Conservation (phyloP, 2,888 invertebrate species). For the Dione vanillae region DNA sequence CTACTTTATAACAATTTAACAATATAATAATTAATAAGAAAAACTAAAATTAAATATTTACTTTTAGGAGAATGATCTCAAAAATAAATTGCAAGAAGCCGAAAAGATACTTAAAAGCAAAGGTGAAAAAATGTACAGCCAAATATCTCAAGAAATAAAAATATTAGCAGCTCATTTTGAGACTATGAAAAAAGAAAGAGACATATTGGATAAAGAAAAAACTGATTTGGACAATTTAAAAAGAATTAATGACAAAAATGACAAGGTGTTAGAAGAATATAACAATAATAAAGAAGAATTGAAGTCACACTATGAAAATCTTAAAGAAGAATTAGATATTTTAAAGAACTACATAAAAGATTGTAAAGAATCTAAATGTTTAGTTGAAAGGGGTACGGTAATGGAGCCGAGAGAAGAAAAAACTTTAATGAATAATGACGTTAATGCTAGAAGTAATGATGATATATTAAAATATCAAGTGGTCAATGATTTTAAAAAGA, state of each 20-base stretch:
- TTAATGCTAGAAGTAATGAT: constrained; percentile 49
- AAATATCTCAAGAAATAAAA: constrained; percentile 66
- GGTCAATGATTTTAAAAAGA: constrained; percentile 74
- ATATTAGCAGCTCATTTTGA: constrained; percentile 63
- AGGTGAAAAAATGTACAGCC: constrained; percentile 69
- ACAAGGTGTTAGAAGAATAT: constrained; percentile 33
- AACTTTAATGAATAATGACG: constrained; percentile 61
- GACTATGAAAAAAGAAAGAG: constrained; percentile 65
- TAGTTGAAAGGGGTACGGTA: constrained; percentile 60
- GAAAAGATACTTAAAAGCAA: constrained; percentile 61
- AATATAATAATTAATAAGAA: no score
- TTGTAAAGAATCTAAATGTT: constrained; percentile 55
- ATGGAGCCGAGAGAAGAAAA: constrained; percentile 54
- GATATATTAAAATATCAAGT: constrained; percentile 57
- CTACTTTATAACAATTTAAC: no score
- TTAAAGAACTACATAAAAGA: constrained; percentile 63
- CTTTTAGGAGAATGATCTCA: constrained; percentile 66
- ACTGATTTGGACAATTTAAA: constrained; percentile 55
- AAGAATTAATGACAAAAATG: constrained; percentile 44
- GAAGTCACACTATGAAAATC: constrained; percentile 58
- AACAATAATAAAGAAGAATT: constrained; percentile 50
- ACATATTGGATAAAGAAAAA: constrained; percentile 63
- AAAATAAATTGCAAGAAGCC: constrained; percentile 63
- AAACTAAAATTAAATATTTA: no score
- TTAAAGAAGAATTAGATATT: constrained; percentile 62